A percentile compares a stretch with the other conserved stretches of the same genome.
These are phyloP conservation scores for Zophobas atratus DNA, from an alignment of 1,140 invertebrate species.

Conservation along the genomic window DNA sequence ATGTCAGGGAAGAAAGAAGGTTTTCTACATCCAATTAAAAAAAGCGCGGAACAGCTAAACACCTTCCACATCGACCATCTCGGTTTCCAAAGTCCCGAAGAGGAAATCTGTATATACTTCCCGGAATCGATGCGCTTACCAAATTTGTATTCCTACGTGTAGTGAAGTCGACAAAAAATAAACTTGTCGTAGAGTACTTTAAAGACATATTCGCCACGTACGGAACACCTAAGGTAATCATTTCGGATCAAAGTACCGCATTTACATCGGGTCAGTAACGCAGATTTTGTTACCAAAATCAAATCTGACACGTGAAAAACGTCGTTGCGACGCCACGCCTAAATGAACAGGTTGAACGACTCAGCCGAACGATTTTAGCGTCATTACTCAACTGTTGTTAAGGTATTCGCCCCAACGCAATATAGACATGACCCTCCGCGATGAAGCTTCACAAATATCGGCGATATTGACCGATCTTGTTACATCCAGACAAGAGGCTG, in stretches of 20 bases:
- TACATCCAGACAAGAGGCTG: conserved; percentile 1
- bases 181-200: too few relatives aligned
- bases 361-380: conserved; percentile 55
- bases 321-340: conserved; percentile 61
- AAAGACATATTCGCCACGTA: too few relatives aligned
- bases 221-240: too few relatives aligned
- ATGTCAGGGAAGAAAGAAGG: conserved; percentile 59
- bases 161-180: too few relatives aligned
- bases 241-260: too few relatives aligned
- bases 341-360: conserved; percentile 63
- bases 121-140: conserved; percentile 50
- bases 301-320: conserved; percentile 57
- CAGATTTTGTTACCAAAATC: conserved; percentile 46
- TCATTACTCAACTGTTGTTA: conserved; percentile 50
- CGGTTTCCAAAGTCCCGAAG: conserved; percentile 56
- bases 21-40: conserved; percentile 59
- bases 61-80: conserved; percentile 60
- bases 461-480: conserved; percentile 15
- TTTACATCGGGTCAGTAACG: too few relatives aligned
- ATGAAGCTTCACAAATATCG: conserved; percentile 29
- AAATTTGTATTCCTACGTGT: conserved; percentile 1
- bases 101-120: conserved; percentile 51
- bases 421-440: neutral
- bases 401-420: conserved; percentile 38
- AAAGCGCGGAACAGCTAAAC: conserved; percentile 52